A percentile compares a stretch with the other conserved stretches of the same genome.
Conservation (phyloP, 2,888 invertebrate species). For the Sarcophaga rosellei region DNA sequence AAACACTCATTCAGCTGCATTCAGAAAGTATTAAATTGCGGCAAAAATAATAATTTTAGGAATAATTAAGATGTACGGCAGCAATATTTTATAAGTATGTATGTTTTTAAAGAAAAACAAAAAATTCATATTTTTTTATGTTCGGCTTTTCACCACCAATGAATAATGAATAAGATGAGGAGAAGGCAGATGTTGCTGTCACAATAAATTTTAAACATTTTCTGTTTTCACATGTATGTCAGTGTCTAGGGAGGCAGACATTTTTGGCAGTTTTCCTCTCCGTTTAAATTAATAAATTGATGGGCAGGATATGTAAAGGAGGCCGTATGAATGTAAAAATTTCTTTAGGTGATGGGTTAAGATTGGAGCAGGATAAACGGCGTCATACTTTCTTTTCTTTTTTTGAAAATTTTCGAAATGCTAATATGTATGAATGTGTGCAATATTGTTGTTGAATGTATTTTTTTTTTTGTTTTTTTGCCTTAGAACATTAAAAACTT, state of each 20-base stretch:
- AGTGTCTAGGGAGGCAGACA: too few species aligned
- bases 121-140: conserved; percentile 7
- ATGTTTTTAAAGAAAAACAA: neutral
- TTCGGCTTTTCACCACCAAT: neutral
- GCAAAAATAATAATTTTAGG: neutral
- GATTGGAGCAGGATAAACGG: neutral
- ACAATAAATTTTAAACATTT: conserved; percentile 8
- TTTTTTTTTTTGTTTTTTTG: neutral
- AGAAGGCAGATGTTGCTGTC: neutral
- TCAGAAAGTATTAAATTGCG: neutral
- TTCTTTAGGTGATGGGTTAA: too few species aligned
- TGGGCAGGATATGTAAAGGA: too few species aligned
- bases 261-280: too few species aligned
- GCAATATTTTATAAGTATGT: conserved; percentile 15
- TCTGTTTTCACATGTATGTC: neutral
- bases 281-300: too few species aligned
- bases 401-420: too few species aligned
- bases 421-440: too few species aligned
- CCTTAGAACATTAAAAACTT: conserved; percentile 20
- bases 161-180: neutral
- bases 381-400: conserved; percentile 8
- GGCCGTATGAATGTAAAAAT: too few species aligned
- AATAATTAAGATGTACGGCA: too few species aligned
- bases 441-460: neutral
- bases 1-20: neutral